phyloP scores from a whole-genome alignment of 2,113 vertebrate genomes.

The Bos indicus region DNA sequence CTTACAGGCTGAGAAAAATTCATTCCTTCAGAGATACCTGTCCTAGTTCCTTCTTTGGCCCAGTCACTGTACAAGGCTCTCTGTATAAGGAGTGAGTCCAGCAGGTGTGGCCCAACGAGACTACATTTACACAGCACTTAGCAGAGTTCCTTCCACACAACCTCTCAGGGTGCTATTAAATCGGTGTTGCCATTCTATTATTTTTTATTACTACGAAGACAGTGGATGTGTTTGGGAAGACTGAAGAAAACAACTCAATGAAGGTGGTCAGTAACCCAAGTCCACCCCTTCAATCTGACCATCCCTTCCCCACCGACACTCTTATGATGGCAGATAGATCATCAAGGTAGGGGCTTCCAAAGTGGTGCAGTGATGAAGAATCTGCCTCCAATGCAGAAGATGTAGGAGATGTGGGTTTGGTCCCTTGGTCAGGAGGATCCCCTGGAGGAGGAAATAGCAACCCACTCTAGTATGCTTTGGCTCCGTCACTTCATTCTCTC shows the following conservation, averaged over 20 bases:
- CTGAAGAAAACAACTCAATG: neutral
- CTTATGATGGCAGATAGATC: neutral
- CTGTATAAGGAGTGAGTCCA: neutral
- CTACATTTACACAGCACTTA: fast-evolving
- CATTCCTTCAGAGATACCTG: neutral
- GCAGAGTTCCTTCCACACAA: neutral
- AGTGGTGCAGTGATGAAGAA: neutral
- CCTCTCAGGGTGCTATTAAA: neutral
- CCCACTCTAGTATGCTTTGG: neutral
- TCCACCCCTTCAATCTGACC: neutral
- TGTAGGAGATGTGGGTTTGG: neutral
- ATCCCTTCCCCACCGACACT: neutral
- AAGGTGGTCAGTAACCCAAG: neutral
- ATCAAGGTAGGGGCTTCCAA: neutral
- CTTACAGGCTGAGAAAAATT: neutral
- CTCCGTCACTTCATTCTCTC: neutral
- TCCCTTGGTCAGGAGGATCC: neutral
- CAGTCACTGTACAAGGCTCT: neutral
- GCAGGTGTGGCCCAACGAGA: neutral
- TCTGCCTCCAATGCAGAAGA: neutral
- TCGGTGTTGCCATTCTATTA: neutral
- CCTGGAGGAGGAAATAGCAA: neutral
- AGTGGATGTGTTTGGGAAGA: neutral
- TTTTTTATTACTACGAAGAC: neutral
- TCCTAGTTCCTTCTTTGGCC: neutral